A percentile compares a stretch with the other conserved stretches of the same genome.
These are phyloP conservation scores for Megaleporinus macrocephalus DNA, from an alignment of 2,113 vertebrate genomes.

Conservation along the genomic window DNA sequence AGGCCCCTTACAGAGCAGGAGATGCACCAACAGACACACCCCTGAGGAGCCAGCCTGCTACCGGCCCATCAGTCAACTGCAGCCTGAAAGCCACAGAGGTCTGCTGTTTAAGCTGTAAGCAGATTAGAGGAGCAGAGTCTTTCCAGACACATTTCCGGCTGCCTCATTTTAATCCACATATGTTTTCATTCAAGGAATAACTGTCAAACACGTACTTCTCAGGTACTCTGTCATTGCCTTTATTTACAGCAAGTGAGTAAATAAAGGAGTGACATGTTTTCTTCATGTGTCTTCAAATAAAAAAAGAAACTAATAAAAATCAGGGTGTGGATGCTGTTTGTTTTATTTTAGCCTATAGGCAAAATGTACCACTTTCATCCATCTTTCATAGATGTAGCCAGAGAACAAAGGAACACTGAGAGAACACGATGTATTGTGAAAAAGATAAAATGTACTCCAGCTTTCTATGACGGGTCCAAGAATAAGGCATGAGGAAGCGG, in stretches of 20 bases:
- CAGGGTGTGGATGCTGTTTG: neutral
- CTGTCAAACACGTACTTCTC: slow-evolving; percentile 28
- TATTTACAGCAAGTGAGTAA: neutral
- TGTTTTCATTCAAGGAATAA: slow-evolving; percentile 38
- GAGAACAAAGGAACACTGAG: neutral
- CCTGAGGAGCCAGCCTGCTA: slow-evolving; percentile 3
- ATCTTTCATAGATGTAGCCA: neutral
- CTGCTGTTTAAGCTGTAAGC: slow-evolving; percentile 69
- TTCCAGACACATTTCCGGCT: slow-evolving; percentile 67
- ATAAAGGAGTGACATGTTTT: neutral
- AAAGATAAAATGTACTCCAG: neutral
- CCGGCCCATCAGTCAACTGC: neutral
- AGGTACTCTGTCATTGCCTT: neutral
- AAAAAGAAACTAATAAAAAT: neutral
- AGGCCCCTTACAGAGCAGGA: slow-evolving; percentile 73
- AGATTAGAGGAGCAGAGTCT: slow-evolving; percentile 76
- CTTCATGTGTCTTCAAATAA: neutral
- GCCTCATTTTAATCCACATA: neutral
- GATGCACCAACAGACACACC: slow-evolving; percentile 7
- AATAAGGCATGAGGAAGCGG: slow-evolving; percentile 6
- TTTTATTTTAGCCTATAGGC: neutral
- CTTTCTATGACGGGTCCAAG: slow-evolving; percentile 1
- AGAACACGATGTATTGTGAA: neutral
- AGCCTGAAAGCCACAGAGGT: slow-evolving; percentile 64
- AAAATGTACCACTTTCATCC: neutral